Conservation (phyloP, 1,140 invertebrate genomes). For the Anastrepha obliqua region DNA sequence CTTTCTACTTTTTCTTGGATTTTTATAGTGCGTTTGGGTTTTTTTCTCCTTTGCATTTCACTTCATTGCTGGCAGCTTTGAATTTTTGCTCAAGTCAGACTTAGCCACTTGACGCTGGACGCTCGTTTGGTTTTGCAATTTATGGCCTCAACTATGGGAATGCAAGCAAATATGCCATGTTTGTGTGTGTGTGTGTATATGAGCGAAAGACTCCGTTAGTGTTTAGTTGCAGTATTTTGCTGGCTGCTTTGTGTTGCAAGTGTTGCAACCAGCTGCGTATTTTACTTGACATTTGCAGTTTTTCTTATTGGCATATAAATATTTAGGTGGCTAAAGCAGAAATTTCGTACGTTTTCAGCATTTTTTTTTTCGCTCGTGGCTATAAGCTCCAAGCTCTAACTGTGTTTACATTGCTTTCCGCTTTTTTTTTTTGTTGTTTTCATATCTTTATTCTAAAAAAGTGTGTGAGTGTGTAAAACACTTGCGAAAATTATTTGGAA, state of each 20-base stretch:
- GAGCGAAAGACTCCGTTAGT: neutral
- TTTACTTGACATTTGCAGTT: conserved; percentile 38
- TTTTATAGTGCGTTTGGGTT: neutral
- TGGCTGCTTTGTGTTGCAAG: neutral
- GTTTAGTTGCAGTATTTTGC: neutral
- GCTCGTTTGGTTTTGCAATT: conserved; percentile 51
- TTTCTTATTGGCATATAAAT: conserved; percentile 47
- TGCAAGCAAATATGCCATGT: neutral
- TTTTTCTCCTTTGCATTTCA: conserved; percentile 21
- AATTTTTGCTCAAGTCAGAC: neutral
- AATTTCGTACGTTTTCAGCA: conserved; percentile 20
- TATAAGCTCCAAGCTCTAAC: neutral
- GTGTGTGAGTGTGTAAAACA: neutral
- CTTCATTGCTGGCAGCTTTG: conserved; percentile 41
- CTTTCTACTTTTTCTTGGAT: neutral
- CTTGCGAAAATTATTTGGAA: conserved; percentile 1
- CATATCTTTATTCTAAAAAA: no score
- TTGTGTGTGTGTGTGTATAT: neutral
- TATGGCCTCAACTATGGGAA: conserved; percentile 46
- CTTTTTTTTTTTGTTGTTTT: neutral
- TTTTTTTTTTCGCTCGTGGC: neutral
- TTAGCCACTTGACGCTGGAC: conserved; percentile 45
- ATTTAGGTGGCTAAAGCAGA: conserved; percentile 24
- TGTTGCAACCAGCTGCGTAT: neutral
- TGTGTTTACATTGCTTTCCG: neutral